phyloP scores from a whole-genome alignment of 2,797 vertebrate species.

The Heterohyrax brucei region DNA sequence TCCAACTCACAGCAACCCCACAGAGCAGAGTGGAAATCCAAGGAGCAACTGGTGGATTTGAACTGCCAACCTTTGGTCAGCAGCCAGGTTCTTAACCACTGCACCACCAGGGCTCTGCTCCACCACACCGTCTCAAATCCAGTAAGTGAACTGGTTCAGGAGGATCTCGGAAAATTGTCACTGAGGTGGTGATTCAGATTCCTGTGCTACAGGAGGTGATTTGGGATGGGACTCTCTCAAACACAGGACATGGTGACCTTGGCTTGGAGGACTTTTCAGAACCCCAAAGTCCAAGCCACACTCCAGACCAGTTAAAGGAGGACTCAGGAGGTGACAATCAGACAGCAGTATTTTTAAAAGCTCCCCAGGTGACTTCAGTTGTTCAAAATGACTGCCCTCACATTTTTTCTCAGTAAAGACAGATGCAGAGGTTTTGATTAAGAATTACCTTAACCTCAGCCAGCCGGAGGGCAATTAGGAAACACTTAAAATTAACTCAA shows the following conservation, averaged over 20 bases:
- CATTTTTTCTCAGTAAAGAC: slow-evolving; percentile 77
- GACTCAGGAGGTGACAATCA: no score
- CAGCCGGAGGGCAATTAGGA: slow-evolving; percentile 82
- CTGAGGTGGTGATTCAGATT: slow-evolving; percentile 62
- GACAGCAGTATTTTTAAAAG: no score
- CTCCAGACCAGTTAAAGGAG: no score
- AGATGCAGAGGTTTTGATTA: slow-evolving; percentile 83
- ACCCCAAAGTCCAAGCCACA: slow-evolving; percentile 53
- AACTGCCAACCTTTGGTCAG: no score
- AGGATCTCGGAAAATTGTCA: slow-evolving; percentile 8
- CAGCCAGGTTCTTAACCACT: no score
- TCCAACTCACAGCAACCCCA: no score
- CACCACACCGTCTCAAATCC: slow-evolving; percentile 7
- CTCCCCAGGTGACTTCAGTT: no score
- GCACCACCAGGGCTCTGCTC: no score
- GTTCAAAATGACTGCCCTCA: neutral
- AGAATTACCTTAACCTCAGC: slow-evolving; percentile 81
- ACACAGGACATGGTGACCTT: slow-evolving; percentile 30
- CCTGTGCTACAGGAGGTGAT: neutral
- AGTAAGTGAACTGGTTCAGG: slow-evolving; percentile 21
- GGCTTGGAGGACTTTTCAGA: slow-evolving; percentile 71
- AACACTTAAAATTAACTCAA: slow-evolving; percentile 82
- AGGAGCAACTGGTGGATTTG: no score
- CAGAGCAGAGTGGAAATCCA: no score
- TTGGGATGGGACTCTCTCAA: neutral